Percentiles rank a stretch among this genome's conserved stretches.
These are phyloP conservation scores for Strigamia transsilvanica DNA, from an alignment of 2,888 invertebrate species.

Conservation along the genomic window DNA sequence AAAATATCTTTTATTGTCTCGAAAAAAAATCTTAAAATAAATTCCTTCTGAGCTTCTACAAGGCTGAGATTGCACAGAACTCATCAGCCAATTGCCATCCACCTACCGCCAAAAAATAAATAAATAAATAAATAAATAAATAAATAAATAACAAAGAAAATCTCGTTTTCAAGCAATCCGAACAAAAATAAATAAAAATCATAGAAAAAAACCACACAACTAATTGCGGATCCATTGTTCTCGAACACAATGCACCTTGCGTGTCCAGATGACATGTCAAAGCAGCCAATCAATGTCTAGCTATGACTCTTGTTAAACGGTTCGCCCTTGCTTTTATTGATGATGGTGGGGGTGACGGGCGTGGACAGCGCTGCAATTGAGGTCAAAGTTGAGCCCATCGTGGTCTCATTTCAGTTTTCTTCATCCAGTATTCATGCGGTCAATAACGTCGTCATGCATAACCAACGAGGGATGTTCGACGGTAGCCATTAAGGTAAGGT, in stretches of 20 bases:
- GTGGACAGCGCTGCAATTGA: slow-evolving; percentile 42
- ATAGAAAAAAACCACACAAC: neutral
- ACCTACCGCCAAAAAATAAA: neutral
- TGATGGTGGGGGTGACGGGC: neutral
- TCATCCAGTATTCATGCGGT: slow-evolving; percentile 41
- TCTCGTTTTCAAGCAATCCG: neutral
- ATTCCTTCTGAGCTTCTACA: neutral
- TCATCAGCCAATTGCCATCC: neutral
- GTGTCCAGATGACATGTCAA: slow-evolving; percentile 4
- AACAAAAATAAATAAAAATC: neutral
- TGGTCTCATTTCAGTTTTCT: slow-evolving; percentile 5
- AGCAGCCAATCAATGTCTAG: neutral
- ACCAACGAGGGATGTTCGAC: neutral
- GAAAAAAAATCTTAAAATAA: slow-evolving; percentile 6
- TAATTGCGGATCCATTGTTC: neutral
- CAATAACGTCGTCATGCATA: slow-evolving; percentile 37
- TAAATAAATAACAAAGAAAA: neutral
- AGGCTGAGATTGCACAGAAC: slow-evolving; percentile 1
- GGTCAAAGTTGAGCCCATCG: slow-evolving; percentile 33
- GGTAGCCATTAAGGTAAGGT: slow-evolving; percentile 39
- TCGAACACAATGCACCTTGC: slow-evolving; percentile 23
- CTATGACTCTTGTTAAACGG: slow-evolving; percentile 29
- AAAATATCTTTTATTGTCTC: slow-evolving; percentile 29
- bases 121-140: neutral
- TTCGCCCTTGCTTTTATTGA: slow-evolving; percentile 40